These are phyloP conservation scores for Rhynchomys soricoides DNA, from an alignment of 2,113 vertebrate species.

Conservation along the genomic window DNA sequence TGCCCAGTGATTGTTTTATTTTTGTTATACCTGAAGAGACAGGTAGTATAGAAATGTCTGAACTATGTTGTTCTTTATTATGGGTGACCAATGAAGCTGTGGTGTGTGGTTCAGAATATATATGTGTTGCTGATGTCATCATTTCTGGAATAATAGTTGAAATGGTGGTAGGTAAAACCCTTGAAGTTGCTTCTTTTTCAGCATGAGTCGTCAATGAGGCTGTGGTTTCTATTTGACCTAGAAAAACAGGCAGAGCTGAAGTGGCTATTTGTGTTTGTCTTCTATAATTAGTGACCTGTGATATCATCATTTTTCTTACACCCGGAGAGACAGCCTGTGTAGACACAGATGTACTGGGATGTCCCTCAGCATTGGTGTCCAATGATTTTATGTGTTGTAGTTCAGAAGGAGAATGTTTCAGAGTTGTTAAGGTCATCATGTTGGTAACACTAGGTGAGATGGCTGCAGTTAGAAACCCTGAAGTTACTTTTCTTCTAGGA, in stretches of 20 bases:
- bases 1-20: not conserved
- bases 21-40: not conserved
- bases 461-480: no score
- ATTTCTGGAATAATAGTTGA: not conserved
- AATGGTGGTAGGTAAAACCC: not conserved
- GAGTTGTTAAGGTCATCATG: no score
- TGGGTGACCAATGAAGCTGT: not conserved
- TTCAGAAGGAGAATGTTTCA: no score
- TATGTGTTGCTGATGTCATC: not conserved
- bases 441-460: no score
- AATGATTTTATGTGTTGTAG: no score
- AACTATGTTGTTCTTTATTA: not conserved
- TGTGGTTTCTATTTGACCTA: not conserved
- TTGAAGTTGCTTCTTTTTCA: not conserved
- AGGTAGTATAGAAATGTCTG: not conserved
- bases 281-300: no score
- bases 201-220: not conserved
- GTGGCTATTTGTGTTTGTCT: no score
- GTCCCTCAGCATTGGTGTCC: no score
- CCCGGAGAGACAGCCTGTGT: not conserved
- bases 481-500: no score
- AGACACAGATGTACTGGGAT: no score
- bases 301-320: not conserved
- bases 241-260: not conserved
- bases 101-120: not conserved